Evolutionary conservation across 2,797 vertebrate genomes (phyloP), one percentile per base, ranked within the genome.

Genomic region (Enteromius thamalakanensis): DNA sequence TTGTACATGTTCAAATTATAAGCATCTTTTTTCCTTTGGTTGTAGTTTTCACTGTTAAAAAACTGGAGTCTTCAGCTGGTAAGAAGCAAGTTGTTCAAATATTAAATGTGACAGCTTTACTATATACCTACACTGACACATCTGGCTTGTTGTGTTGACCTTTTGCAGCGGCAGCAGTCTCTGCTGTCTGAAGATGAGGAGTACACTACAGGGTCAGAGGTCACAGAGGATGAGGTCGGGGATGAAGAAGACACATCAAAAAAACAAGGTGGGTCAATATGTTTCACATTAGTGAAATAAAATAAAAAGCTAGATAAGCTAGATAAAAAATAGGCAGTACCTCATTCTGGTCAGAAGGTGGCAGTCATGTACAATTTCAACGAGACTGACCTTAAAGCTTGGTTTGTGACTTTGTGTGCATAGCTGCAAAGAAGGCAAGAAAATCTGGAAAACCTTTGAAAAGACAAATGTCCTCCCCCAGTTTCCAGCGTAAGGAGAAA

Each of bases 141-240:
- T 17, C 37, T 55, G 10, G 64, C 14, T 34, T 29, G 62, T 37
- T 58, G 64, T 37, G 68, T 82, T 60, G 60, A 88, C 76, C 71
- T 82, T n/a, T 70, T 78, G 82, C 91, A 98, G 96, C 96, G 96
- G 84, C 97, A 98, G 82, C 98, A 98, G 69, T 94, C 96, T 0
- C 91, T 98, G 74, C 91, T 98, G 21, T 99, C 97, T 69, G 98
- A 99, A 91, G 98, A 99, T 29, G 98, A 99, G 84, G 98, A 99
- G 86, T 98, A 98, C 90, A 99, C 98, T 82, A 99, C 98, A 0
- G 98, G 98, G 71, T 99, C 98, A 51, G 98, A 99, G 91, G 96
- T 99, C 91, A 99, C 98, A 1, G 98, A 99, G 85, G 98, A 99
- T 87, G 98, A 99, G 92, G 96, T 99, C 2, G 98, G 98, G 9